Base-by-base conservation (phyloP, 2,888 invertebrate genomes). In the Volucella zonaria region DNA sequence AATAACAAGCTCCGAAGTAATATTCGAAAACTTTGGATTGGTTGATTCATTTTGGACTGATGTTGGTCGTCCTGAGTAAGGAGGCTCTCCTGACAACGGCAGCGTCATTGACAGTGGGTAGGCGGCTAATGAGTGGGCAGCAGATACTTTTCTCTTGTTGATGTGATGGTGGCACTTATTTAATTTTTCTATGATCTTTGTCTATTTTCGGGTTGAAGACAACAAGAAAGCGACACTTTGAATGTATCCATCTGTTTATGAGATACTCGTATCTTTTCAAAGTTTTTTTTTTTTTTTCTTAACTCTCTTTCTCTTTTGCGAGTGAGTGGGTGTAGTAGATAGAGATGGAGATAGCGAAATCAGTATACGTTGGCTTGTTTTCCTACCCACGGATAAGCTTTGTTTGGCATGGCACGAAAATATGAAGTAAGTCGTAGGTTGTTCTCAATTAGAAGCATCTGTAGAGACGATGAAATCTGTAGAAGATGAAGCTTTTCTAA, bases 301-400 rank as follows among this genome's bases (percentile, higher is more conserved):
- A 3, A 8, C 12, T 66, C 8, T 6, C 54, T 54, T 40, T 49
- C 67, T 58, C 58, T 4, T 10, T 1, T 42, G 43, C 12, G 31
- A 12, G 54, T 42, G 2, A 31, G 11, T 51, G 42, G 56, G 70
- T 42, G 64, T 56, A 23, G 64, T 56, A 23, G 42, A 23, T n/a
- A n/a, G 11, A 45, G 45, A 54, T 54, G 3, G 54, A 62, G 45
- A 54, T 31, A 15, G 49, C 58, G n/a, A n/a, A 42, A n/a, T 11
- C 42, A 14, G 59, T 23, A 51, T 59, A 71, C 18, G 45, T 61
- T 47, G 74, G 54, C 58, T 61, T 49, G 52, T 45, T 77, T 77
- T 23, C 47, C 23, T 76, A 31, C 83, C 83, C 75, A 83, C 83
- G 79, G 59, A 52, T 54, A 83, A 83, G 70, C 74, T 83, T 23